phyloP scores from a whole-genome alignment of 2,888 invertebrate genomes.

The Dermolepida albohirtum region DNA sequence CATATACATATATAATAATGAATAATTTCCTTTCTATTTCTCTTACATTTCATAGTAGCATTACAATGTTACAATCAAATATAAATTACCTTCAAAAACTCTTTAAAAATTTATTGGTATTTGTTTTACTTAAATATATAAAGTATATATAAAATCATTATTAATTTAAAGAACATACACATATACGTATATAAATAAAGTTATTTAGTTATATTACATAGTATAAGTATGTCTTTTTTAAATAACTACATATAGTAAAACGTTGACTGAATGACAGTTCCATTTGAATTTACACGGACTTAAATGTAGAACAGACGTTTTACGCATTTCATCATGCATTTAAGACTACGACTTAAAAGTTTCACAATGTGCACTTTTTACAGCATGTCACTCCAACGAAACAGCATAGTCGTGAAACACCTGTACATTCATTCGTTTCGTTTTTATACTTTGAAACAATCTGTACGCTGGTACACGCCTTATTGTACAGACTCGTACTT shows the following conservation, averaged over 20 bases:
- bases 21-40: no score
- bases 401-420: conserved; percentile 46
- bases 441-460: conserved; percentile 50
- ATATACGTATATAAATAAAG: no score
- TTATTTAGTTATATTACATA: no score
- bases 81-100: no score
- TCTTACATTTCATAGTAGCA: no score
- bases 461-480: conserved; percentile 47
- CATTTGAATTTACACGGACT: conserved; percentile 31
- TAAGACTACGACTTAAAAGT: conserved; percentile 33
- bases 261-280: conserved; percentile 12
- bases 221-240: no score
- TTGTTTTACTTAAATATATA: no score
- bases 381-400: conserved; percentile 41
- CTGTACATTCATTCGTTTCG: conserved; percentile 49
- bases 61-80: no score
- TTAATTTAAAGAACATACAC: no score
- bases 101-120: no score
- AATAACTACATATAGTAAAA: background rate
- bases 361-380: conserved; percentile 35
- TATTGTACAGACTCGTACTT: conserved; percentile 45
- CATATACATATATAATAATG: no score
- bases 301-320: conserved; percentile 30
- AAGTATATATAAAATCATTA: no score
- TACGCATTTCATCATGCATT: conserved; percentile 40